phyloP scores from a whole-genome alignment of 2,113 vertebrate species.

The Ctenodactylus gundi region DNA sequence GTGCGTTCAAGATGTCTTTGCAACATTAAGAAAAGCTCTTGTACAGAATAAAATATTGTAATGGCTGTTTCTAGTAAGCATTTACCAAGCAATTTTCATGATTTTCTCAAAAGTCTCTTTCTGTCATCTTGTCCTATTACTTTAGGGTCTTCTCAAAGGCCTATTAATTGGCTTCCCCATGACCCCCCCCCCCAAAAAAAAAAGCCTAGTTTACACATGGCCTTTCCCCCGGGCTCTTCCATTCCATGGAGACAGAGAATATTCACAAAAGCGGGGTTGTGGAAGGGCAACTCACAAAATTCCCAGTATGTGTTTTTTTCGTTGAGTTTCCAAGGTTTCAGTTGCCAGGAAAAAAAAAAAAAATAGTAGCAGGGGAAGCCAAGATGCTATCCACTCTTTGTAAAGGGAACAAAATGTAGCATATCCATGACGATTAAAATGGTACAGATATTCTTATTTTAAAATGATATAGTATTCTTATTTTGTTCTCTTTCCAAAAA shows the following conservation, averaged over 20 bases:
- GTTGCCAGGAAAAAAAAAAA: conserved; percentile 46
- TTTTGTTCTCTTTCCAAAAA: background rate
- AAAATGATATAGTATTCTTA: background rate
- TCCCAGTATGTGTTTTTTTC: background rate
- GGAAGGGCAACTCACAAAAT: background rate
- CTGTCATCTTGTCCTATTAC: conserved; percentile 38
- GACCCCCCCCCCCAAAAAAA: too few relatives aligned
- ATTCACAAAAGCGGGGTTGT: background rate
- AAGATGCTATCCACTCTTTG: background rate
- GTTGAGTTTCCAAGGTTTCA: conserved; percentile 2
- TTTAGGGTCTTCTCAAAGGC: conserved; percentile 45
- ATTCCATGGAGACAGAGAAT: conserved; percentile 42
- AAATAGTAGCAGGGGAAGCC: background rate
- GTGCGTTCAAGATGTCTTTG: background rate
- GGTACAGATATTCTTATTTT: background rate
- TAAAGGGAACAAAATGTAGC: background rate
- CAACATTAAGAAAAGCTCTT: background rate
- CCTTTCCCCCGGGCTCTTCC: background rate
- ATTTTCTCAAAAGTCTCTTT: conserved; percentile 36
- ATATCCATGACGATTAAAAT: background rate
- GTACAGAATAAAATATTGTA: background rate
- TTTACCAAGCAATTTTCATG: background rate
- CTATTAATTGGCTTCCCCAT: background rate
- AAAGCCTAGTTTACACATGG: background rate
- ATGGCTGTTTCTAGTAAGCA: conserved; percentile 31